Evolutionary conservation across 2,888 invertebrate species (phyloP).

Genomic region (Trachelus iudaicus): DNA sequence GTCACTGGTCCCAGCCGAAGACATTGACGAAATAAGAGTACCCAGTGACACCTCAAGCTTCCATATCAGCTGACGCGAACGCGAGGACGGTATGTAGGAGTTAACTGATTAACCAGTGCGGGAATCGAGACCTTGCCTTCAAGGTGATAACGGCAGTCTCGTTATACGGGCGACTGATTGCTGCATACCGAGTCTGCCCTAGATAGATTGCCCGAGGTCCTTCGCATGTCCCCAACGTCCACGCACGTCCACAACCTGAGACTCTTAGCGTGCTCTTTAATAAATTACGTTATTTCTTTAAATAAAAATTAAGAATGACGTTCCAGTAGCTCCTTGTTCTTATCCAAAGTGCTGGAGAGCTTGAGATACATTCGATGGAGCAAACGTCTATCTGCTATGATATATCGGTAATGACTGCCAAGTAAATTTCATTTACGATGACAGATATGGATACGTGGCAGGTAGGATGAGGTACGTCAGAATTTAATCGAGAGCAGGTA

Average conservation of each 20-base stretch:
- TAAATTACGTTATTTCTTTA: neutral
- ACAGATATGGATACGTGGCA: neutral
- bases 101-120: constrained; percentile 30
- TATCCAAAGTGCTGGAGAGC: too few relatives aligned
- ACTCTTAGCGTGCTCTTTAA: neutral
- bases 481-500: neutral
- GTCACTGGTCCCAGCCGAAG: neutral
- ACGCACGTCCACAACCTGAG: neutral
- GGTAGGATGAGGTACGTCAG: neutral
- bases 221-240: neutral
- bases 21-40: neutral
- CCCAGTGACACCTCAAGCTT: neutral
- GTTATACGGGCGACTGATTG: constrained; percentile 60
- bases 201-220: constrained; percentile 52
- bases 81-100: neutral
- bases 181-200: constrained; percentile 42
- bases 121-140: constrained; percentile 51
- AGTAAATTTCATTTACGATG: neutral
- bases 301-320: neutral
- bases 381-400: neutral
- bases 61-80: neutral
- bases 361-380: neutral
- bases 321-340: too few relatives aligned
- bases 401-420: neutral
- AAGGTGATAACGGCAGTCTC: constrained; percentile 50